These are phyloP conservation scores for Autographa pulchrina DNA, from an alignment of 2,888 invertebrate species.

Conservation along the genomic window DNA sequence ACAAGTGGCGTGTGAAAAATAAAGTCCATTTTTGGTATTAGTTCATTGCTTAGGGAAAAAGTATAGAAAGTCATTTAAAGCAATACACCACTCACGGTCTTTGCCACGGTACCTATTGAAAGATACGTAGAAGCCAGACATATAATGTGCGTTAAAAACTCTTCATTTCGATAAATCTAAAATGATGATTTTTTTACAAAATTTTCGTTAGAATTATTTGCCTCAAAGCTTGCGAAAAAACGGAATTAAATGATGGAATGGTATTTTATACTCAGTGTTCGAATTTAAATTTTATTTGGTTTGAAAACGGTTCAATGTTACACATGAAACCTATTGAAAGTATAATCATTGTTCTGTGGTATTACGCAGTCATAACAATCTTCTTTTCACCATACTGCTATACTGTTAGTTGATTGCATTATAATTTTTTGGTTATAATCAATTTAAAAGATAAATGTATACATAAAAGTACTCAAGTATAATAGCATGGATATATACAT, in stretches of 20 bases:
- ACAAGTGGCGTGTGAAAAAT: too few species aligned
- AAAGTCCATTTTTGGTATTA: too few species aligned
- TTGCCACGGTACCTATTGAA: neutral
- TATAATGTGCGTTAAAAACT: neutral
- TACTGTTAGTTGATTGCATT: too few species aligned
- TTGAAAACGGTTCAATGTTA: neutral
- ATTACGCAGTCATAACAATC: too few species aligned
- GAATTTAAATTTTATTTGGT: neutral
- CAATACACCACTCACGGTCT: too few species aligned
- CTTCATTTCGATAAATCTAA: neutral
- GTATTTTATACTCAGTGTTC: neutral
- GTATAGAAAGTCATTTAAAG: too few species aligned
- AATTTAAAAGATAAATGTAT: neutral
- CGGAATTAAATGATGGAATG: neutral
- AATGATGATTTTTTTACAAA: neutral
- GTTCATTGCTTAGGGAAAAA: too few species aligned
- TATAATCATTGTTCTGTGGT: too few species aligned
- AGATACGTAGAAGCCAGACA: neutral
- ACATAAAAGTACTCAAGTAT: neutral
- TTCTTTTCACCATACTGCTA: too few species aligned
- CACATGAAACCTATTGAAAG: too few species aligned
- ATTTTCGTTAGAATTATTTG: neutral
- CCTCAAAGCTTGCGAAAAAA: neutral
- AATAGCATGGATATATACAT: neutral
- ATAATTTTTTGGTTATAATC: too few species aligned